Evolutionary conservation across 2,888 invertebrate species (phyloP), one percentile per base, ranked within the genome.

Genomic region (Pyrocoelia pectoralis): DNA sequence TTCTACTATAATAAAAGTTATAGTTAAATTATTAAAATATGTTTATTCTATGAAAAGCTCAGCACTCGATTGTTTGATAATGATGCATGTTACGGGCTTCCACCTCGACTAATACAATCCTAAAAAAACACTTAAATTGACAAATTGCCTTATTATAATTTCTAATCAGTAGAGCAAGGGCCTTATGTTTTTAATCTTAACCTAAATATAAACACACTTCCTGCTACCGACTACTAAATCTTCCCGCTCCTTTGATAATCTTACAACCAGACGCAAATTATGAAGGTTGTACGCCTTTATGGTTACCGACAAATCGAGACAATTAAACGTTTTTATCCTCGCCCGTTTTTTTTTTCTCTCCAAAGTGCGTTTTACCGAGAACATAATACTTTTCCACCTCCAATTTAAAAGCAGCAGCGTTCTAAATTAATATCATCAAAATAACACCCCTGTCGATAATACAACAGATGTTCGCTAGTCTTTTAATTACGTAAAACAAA

Each of bases 131-230:
- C 76, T 78, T 71, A 70, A 77, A 71, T 75, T 78, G 79, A 79
- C 79, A 79, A 79, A 79, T 77, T 77, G 77, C 73, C 76, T 77
- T 76, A 79, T 79, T 79, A 77, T 77, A 77, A 78, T 77, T 79
- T 78, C 75, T 79, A 78, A 79, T 78, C 76, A 73, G 73, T 68
- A 65, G 69, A 54, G 43, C 49, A 43, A 67, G 59, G 58, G 65
- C 65, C 65, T 68, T 69, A 67, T 71, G 70, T 68, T 70, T 66
- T 70, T 67, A 70, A 72, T 70, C 69, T 70, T 52, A 67, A 61
- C 63, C 66, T 74, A 75, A 75, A 76, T 74, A 75, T 77, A 76
- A 77, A 77, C 76, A 77, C 69, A 71, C 72, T 72, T 74, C 72
- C 73, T 69, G 71, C 72, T 72, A 74, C 74, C 67, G 69, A 71